These are phyloP conservation scores for Laticauda colubrina DNA, from an alignment of 2,113 vertebrate species.

Conservation along the genomic window DNA sequence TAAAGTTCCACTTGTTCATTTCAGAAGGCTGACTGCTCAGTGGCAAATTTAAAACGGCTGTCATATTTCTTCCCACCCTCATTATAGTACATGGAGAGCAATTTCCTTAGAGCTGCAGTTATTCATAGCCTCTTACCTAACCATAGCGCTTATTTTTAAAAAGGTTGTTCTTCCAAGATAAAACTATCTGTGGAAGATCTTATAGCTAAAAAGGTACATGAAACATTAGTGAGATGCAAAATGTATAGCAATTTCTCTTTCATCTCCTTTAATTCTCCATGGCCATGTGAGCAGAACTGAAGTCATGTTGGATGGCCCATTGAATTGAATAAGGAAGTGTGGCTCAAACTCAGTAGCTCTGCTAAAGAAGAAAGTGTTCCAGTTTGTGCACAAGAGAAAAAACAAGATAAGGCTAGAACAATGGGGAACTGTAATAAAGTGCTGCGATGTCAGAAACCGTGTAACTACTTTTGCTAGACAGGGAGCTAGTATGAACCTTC, in stretches of 20 bases:
- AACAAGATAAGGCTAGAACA: too few species aligned
- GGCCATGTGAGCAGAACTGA: neutral
- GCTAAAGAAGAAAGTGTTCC: too few species aligned
- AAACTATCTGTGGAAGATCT: neutral
- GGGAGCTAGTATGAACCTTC: too few species aligned
- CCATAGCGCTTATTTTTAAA: neutral
- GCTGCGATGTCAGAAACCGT: too few species aligned
- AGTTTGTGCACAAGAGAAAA: too few species aligned
- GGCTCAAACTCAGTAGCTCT: too few species aligned
- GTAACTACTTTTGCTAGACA: too few species aligned
- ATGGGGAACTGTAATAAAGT: too few species aligned
- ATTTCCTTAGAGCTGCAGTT: neutral
- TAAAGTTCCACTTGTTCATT: neutral
- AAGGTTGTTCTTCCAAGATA: neutral
- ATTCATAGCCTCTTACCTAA: neutral
- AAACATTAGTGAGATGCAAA: neutral
- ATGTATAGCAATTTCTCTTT: slow-evolving; percentile 8
- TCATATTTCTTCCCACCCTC: neutral
- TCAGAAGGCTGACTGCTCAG: neutral
- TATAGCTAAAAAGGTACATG: neutral
- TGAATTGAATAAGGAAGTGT: too few species aligned
- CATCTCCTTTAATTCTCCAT: neutral
- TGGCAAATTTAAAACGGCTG: neutral
- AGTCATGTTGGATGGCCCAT: too few species aligned
- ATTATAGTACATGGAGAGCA: neutral